Conservation (phyloP, 2,888 invertebrate species). For the Himalopsyche kuldschensis region DNA sequence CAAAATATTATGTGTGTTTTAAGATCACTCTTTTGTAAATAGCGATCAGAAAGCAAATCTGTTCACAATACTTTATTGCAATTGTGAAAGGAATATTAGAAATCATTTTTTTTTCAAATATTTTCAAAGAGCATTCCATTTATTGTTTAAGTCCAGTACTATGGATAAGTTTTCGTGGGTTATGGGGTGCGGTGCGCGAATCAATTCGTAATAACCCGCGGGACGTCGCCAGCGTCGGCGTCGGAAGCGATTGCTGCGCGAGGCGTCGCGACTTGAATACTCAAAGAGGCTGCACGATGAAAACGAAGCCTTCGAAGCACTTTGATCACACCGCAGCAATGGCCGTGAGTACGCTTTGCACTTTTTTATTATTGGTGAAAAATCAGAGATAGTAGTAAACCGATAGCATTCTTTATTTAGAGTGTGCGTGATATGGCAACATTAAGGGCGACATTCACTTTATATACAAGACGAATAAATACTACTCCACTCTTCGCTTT, state of each 20-base stretch:
- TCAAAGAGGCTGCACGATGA: background rate
- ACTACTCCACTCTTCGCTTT: no score
- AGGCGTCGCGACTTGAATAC: constrained; percentile 18
- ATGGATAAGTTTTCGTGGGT: background rate
- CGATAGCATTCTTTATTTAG: background rate
- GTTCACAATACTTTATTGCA: no score
- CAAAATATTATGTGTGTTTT: no score
- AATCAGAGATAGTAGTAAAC: background rate
- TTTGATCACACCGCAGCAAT: background rate
- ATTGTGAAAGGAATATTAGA: no score
- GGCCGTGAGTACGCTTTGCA: background rate
- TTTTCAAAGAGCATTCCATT: background rate
- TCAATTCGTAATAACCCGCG: constrained; percentile 38
- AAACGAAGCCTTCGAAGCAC: background rate
- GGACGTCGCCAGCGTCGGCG: constrained; percentile 15
- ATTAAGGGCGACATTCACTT: no score
- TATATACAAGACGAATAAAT: no score
- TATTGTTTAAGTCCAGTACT: background rate
- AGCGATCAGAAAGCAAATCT: no score
- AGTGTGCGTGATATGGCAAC: background rate
- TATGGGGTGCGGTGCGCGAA: constrained; percentile 8
- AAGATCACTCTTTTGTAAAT: no score
- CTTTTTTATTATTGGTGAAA: background rate
- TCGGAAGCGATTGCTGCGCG: constrained; percentile 18
- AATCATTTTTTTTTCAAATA: no score